Evolutionary conservation across 92 coral and sea anemone genomes (phyloP), one percentile per base, ranked within the genome.

Genomic region (Hydrozoanthus gracilis): DNA sequence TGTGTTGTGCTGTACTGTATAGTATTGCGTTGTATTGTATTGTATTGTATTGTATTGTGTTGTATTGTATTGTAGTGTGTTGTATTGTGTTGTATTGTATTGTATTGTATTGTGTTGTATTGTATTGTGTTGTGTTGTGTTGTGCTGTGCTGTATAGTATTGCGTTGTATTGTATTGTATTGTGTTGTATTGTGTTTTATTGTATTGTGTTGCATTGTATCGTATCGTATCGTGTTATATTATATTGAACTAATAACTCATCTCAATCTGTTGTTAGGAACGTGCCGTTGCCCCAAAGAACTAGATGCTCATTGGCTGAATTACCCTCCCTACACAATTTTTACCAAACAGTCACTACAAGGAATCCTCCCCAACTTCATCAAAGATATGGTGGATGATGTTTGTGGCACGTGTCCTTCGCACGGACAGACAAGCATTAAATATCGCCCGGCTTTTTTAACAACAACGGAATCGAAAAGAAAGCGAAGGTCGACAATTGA

Each of bases 241-340:
- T 8, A 8, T 10, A 11, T 4, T 27, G 2, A 27, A 27, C 39
- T 27, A 27, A 27, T 2, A 27, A 27, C 39, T 27, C 39, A 27
- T 27, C 39, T 27, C 39, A 27, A 27, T 27, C 39, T 27, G 15
- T 61, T 84, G 14, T 74, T 62, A 93, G 95, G 82, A 79, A 93
- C 95, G 44, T 93, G 95, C 85, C 93, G 92, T 44, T 93, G 95
- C 86, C 92, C 92, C 35, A 80, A 83, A 35, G 58, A 76, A 56
- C 74, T 93, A 16, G 60, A 78, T 39, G 86, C 89, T 2, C 86
- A 90, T 67, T 93, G 93, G 95, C 82, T 68, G 77, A 66, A 61
- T 52, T 77, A 86, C 1, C 93, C 93, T 73, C 95, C 95, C 3
- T 83, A 87, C 76, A 84, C 92, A 6, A 78, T 64, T 4, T n/a